Conservation (phyloP, 1,140 invertebrate species). For the Chrysomallon squamiferum region DNA sequence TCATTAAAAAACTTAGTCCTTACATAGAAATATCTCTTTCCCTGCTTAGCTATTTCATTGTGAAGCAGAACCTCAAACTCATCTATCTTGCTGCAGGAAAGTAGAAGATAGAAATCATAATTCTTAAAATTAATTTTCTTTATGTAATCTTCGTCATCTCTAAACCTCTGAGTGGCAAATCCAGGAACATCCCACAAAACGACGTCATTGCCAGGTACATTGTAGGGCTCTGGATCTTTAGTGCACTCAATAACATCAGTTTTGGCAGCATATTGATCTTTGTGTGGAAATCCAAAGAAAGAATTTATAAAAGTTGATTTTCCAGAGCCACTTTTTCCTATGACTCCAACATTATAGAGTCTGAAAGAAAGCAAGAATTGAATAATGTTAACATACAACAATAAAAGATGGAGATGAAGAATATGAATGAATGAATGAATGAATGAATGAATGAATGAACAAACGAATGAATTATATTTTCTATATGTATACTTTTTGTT, state of each 20-base stretch:
- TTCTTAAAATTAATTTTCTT: background rate
- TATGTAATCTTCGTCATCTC: background rate
- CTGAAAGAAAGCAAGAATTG: no score
- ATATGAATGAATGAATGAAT: no score
- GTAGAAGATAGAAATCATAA: background rate
- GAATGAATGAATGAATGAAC: no score
- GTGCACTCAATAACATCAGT: slow-evolving; percentile 3
- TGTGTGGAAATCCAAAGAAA: background rate
- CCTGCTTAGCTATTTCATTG: background rate
- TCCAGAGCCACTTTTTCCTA: background rate
- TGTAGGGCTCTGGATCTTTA: background rate
- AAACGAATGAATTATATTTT: no score
- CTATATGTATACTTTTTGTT: no score
- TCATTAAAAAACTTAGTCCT: slow-evolving; percentile 1
- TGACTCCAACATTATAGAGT: background rate
- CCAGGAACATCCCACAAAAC: slow-evolving; percentile 9
- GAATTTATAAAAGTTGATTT: slow-evolving; percentile 10
- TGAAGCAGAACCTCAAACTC: background rate
- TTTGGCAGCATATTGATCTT: background rate
- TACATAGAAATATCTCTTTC: slow-evolving; percentile 4
- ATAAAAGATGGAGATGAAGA: no score
- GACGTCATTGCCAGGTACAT: background rate
- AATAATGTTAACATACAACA: no score
- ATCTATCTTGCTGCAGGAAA: background rate
- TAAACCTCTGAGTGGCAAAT: background rate